Evolutionary conservation across 1,140 invertebrate genomes (phyloP).

Genomic region (Phocides pigmalion): DNA sequence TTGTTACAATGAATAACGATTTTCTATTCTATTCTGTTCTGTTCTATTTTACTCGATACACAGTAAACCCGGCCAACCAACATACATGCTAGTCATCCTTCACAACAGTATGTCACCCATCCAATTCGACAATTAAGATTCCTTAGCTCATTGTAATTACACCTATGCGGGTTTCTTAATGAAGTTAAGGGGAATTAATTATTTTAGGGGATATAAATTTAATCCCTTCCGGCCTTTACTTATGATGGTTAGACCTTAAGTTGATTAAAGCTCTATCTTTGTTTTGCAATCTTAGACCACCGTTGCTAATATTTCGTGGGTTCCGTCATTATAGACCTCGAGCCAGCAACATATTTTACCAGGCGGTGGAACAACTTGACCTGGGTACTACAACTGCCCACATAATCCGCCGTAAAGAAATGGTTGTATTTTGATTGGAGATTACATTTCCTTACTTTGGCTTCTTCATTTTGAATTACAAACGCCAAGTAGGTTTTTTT

Average conservation of each 20-base stretch:
- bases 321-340: conserved; percentile 21
- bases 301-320: conserved; percentile 30
- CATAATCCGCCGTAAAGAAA: too few relatives aligned
- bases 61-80: too few relatives aligned
- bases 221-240: conserved; percentile 72
- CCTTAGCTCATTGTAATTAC: conserved; percentile 81
- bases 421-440: too few relatives aligned
- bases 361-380: conserved; percentile 3
- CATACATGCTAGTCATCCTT: conserved; percentile 1
- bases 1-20: too few relatives aligned
- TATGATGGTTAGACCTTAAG: conserved; percentile 68
- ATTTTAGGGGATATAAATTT: conserved; percentile 80
- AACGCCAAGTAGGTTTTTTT: too few relatives aligned
- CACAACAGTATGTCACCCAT: conserved; percentile 44
- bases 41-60: too few relatives aligned
- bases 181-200: conserved; percentile 83
- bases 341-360: too few relatives aligned
- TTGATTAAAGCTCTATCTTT: conserved; percentile 66
- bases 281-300: conserved; percentile 44
- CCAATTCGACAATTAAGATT: conserved; percentile 82
- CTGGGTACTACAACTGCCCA: not conserved
- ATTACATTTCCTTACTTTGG: too few relatives aligned
- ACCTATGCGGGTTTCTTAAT: conserved; percentile 82
- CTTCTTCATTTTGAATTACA: too few relatives aligned
- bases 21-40: too few relatives aligned